phyloP scores from a whole-genome alignment of 2,113 vertebrate species.

The Paradoxurus hermaphroditus region DNA sequence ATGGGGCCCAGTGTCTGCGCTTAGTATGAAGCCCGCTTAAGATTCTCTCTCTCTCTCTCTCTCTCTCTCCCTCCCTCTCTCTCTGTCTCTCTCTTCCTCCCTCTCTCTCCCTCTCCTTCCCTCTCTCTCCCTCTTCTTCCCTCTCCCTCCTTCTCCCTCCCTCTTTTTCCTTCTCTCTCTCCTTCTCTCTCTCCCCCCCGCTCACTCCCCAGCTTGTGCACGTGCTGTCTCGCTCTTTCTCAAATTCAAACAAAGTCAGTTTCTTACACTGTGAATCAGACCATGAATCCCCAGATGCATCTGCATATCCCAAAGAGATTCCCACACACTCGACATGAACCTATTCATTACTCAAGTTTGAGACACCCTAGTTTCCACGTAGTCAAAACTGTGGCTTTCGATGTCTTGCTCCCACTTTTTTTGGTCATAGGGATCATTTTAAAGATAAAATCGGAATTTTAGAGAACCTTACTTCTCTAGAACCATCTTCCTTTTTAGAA shows the following conservation, averaged over 20 bases:
- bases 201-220: too few relatives aligned
- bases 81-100: too few relatives aligned
- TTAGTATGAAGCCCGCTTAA: too few relatives aligned
- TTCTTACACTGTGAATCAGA: background rate
- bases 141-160: too few relatives aligned
- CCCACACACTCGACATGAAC: background rate
- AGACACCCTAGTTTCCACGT: background rate
- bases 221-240: too few relatives aligned
- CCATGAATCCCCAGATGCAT: background rate
- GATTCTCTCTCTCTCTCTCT: too few relatives aligned
- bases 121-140: too few relatives aligned
- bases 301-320: background rate
- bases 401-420: background rate
- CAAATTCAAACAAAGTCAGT: background rate
- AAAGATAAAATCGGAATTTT: background rate
- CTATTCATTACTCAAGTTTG: background rate
- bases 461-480: background rate
- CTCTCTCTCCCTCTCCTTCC: too few relatives aligned
- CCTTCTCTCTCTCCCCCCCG: too few relatives aligned
- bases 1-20: too few relatives aligned
- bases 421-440: slow-evolving; percentile 3
- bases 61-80: too few relatives aligned
- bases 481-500: background rate
- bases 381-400: background rate
- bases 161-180: too few relatives aligned